phyloP scores from a whole-genome alignment of 2,888 invertebrate species.

The Catocala sponsa region DNA sequence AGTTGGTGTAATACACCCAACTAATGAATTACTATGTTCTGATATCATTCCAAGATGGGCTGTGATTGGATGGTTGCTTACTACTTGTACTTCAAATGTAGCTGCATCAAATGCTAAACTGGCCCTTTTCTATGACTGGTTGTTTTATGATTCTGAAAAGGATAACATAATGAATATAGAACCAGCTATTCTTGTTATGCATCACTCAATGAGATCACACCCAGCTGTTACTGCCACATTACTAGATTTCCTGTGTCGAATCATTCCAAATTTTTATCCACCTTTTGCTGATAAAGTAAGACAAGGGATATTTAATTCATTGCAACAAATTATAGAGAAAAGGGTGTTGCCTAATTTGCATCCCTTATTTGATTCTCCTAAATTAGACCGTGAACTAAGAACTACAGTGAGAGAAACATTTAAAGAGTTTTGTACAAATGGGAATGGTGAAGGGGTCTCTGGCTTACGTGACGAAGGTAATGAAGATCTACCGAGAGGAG shows the following conservation, averaged over 20 bases:
- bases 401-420: constrained; percentile 96
- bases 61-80: constrained; percentile 97
- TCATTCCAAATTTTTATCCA: constrained; percentile 96
- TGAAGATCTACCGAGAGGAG: constrained; percentile 78
- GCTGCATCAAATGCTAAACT: constrained; percentile 97
- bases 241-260: constrained; percentile 96
- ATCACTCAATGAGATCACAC: constrained; percentile 97
- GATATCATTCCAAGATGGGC: constrained; percentile 98
- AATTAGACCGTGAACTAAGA: constrained; percentile 94
- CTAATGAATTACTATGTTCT: constrained; percentile 97
- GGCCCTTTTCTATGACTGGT: constrained; percentile 97
- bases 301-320: constrained; percentile 93
- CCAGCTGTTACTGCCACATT: constrained; percentile 96
- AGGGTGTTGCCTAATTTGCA: constrained; percentile 95
- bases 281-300: constrained; percentile 93
- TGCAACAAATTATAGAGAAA: constrained; percentile 96
- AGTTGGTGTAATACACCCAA: constrained; percentile 97
- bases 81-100: constrained; percentile 96
- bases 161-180: constrained; percentile 99
- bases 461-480: constrained; percentile 80
- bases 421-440: constrained; percentile 94
- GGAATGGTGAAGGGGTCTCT: constrained; percentile 84
- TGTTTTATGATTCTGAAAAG: constrained; percentile 96
- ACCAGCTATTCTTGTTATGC: constrained; percentile 97
- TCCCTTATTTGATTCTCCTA: constrained; percentile 95